Evolutionary conservation across 2,113 vertebrate species (phyloP).

Genomic region (Cyprinus carpio): DNA sequence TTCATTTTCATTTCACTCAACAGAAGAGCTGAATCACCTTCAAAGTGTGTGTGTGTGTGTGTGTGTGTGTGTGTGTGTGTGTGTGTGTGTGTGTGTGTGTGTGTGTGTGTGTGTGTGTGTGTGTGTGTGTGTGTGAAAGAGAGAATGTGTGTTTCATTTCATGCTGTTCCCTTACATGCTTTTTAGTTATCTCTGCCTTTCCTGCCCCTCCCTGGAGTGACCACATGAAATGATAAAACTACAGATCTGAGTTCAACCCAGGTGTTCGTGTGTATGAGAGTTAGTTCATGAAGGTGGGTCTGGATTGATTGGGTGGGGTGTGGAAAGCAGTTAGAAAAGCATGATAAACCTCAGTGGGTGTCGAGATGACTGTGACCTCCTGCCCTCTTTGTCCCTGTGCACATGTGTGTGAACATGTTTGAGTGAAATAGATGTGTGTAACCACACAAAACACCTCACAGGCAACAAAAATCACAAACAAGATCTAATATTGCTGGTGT

Average conservation of each 20-base stretch:
- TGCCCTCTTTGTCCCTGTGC: slow-evolving; percentile 14
- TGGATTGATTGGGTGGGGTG: slow-evolving; percentile 33
- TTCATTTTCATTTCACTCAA: background rate
- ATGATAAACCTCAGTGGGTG: slow-evolving; percentile 37
- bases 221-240: slow-evolving; percentile 47
- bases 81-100: background rate
- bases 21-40: slow-evolving; percentile 44
- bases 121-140: too few relatives aligned
- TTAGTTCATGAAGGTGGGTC: background rate
- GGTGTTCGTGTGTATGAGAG: background rate
- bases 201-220: slow-evolving; percentile 47
- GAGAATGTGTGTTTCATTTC: background rate
- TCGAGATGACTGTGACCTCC: slow-evolving; percentile 16
- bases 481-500: background rate
- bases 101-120: background rate
- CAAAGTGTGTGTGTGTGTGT: background rate
- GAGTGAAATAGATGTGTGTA: background rate
- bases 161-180: slow-evolving; percentile 4
- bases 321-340: slow-evolving; percentile 43
- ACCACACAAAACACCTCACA: background rate
- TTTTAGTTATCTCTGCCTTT: slow-evolving; percentile 46
- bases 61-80: too few relatives aligned
- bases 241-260: slow-evolving; percentile 28
- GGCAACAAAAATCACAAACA: background rate
- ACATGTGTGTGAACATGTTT: slow-evolving; percentile 13